A percentile compares a stretch with the other conserved stretches of the same genome.
Evolutionary conservation across 2,888 invertebrate genomes (phyloP).

Genomic region (Drosophila silvestris): DNA sequence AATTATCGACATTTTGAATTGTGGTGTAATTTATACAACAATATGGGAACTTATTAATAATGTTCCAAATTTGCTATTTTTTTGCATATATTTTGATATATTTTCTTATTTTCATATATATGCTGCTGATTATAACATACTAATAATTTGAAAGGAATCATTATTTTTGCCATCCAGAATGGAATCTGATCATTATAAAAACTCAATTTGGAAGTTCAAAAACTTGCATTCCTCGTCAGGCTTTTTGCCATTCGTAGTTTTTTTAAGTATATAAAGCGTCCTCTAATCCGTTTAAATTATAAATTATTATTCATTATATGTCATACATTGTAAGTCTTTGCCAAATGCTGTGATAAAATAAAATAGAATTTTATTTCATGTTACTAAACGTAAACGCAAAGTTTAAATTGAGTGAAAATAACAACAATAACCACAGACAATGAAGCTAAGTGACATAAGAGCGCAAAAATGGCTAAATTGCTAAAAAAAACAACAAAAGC

Average conservation of each 20-base stretch:
- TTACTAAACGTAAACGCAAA: not conserved
- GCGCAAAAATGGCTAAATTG: slow-evolving; percentile 24
- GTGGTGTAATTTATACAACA: not conserved
- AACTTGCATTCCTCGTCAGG: not conserved
- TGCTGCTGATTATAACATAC: no score
- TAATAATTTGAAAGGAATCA: no score
- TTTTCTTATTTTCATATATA: no score
- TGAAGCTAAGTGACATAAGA: slow-evolving; percentile 30
- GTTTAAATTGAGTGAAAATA: slow-evolving; percentile 18
- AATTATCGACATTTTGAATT: not conserved
- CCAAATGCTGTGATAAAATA: not conserved
- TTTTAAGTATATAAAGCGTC: not conserved
- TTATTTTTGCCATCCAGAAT: no score
- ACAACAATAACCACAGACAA: slow-evolving; percentile 7
- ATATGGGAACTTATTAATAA: not conserved
- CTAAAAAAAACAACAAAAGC: slow-evolving; percentile 5
- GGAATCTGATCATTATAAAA: not conserved
- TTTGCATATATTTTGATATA: not conserved
- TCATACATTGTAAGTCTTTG: not conserved
- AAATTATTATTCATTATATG: not conserved
- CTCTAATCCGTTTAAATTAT: not conserved
- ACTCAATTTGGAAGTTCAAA: not conserved
- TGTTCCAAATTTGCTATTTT: not conserved
- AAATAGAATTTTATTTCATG: no score
- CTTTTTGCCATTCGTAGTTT: not conserved